These are phyloP conservation scores for Octopus sinensis DNA, from an alignment of 1,140 invertebrate genomes.

Conservation along the genomic window DNA sequence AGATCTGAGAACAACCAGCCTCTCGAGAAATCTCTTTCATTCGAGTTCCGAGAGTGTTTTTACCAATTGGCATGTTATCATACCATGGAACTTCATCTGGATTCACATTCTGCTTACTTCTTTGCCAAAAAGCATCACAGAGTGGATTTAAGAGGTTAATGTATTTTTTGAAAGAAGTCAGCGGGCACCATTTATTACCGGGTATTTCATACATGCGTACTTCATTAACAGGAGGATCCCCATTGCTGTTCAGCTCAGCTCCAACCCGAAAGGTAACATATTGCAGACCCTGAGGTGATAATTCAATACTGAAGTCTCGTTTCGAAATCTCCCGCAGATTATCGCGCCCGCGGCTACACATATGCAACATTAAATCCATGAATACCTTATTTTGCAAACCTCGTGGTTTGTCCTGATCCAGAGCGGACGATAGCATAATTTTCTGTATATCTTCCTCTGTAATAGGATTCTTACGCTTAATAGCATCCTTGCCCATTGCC, in stretches of 20 bases:
- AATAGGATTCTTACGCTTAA: slow-evolving; percentile 19
- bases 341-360: slow-evolving; percentile 24
- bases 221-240: not conserved
- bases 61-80: slow-evolving; percentile 22
- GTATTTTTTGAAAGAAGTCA: slow-evolving; percentile 20
- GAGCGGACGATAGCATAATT: slow-evolving; percentile 13
- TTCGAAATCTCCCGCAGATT: slow-evolving; percentile 20
- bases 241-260: not conserved
- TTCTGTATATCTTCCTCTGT: slow-evolving; percentile 18
- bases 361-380: slow-evolving; percentile 24
- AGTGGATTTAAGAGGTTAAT: not conserved
- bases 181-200: slow-evolving; percentile 14
- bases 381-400: slow-evolving; percentile 24
- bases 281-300: not conserved
- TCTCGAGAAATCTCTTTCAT: slow-evolving; percentile 19
- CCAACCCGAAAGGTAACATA: not conserved
- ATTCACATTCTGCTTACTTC: not conserved
- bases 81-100: slow-evolving; percentile 7
- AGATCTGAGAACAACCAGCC: slow-evolving; percentile 7
- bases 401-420: slow-evolving; percentile 16
- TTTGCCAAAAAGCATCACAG: slow-evolving; percentile 14
- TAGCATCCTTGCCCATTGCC: slow-evolving; percentile 15
- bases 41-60: slow-evolving; percentile 18
- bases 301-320: slow-evolving; percentile 12
- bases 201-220: not conserved